These are phyloP conservation scores for Corvus cornix DNA, from an alignment of 2,113 vertebrate species.

Conservation along the genomic window DNA sequence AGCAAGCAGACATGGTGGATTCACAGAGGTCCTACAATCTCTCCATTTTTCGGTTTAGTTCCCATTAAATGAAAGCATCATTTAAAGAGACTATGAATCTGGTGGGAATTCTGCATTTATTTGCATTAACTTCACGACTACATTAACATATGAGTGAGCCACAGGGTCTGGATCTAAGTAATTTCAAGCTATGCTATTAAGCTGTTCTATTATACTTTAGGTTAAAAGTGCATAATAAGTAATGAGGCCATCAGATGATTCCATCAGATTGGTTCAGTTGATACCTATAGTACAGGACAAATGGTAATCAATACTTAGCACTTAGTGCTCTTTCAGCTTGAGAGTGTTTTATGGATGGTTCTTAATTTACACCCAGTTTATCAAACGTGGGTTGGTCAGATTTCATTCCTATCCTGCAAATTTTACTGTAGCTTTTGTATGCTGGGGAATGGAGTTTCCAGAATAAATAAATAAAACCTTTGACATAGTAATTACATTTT, in stretches of 20 bases:
- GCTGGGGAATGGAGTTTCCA: not conserved
- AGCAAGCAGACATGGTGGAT: not conserved
- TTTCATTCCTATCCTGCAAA: not conserved
- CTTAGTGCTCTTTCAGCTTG: conserved; percentile 18
- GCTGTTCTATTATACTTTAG: not conserved
- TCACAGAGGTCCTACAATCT: not conserved
- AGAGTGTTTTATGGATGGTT: not conserved
- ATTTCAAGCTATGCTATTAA: conserved; percentile 2
- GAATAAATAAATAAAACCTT: not conserved
- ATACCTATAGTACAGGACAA: not conserved
- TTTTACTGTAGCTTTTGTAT: not conserved
- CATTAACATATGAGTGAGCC: not conserved
- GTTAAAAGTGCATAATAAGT: conserved; percentile 31
- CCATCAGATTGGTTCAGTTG: conserved; percentile 2
- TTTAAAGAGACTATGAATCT: not conserved
- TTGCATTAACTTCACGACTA: not conserved
- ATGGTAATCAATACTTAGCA: conserved; percentile 46
- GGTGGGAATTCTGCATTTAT: not conserved
- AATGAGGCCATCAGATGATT: not conserved
- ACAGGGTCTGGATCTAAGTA: not conserved
- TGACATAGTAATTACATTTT: not conserved
- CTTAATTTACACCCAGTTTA: conserved; percentile 5
- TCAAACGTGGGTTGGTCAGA: not conserved
- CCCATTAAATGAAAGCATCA: not conserved
- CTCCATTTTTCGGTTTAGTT: not conserved